Evolutionary conservation across 2,888 invertebrate species (phyloP), one percentile per base, ranked within the genome.

Genomic region (Drosophila mercatorum): DNA sequence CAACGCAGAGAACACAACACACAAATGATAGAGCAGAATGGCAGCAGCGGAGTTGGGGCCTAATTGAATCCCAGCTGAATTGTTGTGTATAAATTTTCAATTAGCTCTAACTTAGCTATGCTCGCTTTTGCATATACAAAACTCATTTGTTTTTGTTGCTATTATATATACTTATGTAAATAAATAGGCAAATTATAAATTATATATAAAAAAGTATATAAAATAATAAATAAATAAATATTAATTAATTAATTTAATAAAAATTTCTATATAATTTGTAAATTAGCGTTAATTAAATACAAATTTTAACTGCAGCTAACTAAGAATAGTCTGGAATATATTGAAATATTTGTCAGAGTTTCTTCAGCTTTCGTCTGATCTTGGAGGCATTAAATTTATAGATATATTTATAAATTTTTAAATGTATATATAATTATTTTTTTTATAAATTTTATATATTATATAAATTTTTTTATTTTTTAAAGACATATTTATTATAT

Each of bases 61-160:
- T 46, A 41, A 55, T 67, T 47, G 46, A 47, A 68, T 47, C 68
- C 44, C 36, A 53, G 17, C 53, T 26, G 46, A 49, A 17, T 58
- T 26, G 38, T 8, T 22, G 46, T n/a, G 31, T 40, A 53, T 34
- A 46, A 47, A 55, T 68, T 55, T 26, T 46, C 68, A 52, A 53
- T 53, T 46, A 55, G 40, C 17, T 66, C 12, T 14, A 59, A 40
- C 34, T 46, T 6, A 57, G 44, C 44, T 57, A 22, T 34, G 34
- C 57, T 34, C 57, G 5, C 14, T 22, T 34, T 34, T 36, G 14
- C 14, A 36, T 36, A 14, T 12, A 40, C 6, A 7, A 55, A 36
- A n/a, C 26, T 8, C 1, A 17, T 43, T 34, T 44, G 6, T 22
- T 26, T 46, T n/a, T n/a, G 1, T 44, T 22, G 10, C 2, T 34